Evolutionary conservation across 1,140 invertebrate species (phyloP).

Genomic region (Amyelois transitella): DNA sequence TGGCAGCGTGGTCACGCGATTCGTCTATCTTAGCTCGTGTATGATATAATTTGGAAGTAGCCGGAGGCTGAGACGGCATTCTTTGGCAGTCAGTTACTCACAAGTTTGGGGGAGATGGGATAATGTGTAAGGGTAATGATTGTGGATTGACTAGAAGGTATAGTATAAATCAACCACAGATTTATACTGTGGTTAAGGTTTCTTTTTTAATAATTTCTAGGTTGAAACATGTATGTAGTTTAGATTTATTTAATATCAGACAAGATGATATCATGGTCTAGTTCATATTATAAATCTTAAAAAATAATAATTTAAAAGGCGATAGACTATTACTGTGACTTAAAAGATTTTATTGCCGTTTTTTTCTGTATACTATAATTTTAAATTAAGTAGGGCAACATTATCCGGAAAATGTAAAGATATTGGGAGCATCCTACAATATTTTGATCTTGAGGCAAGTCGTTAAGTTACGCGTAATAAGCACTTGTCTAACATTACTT

Average conservation of each 20-base stretch:
- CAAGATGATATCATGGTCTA: too few relatives aligned
- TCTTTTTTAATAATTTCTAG: too few relatives aligned
- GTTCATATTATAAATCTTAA: too few relatives aligned
- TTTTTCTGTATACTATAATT: background rate
- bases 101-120: slow-evolving; percentile 12
- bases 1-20: slow-evolving; percentile 59
- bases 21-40: slow-evolving; percentile 58
- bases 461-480: slow-evolving; percentile 35
- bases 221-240: too few relatives aligned
- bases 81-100: slow-evolving; percentile 25
- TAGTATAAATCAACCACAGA: too few relatives aligned
- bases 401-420: background rate
- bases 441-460: slow-evolving; percentile 24
- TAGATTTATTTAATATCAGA: too few relatives aligned
- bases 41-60: slow-evolving; percentile 53
- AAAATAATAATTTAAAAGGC: too few relatives aligned
- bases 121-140: too few relatives aligned
- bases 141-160: background rate
- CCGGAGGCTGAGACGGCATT: slow-evolving; percentile 47
- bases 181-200: too few relatives aligned
- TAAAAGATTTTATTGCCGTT: background rate
- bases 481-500: slow-evolving; percentile 29
- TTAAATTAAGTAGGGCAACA: background rate
- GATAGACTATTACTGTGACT: too few relatives aligned
- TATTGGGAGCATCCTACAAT: slow-evolving; percentile 19